phyloP scores from a whole-genome alignment of 1,140 invertebrate genomes.

The Drosophila rhopaloa region DNA sequence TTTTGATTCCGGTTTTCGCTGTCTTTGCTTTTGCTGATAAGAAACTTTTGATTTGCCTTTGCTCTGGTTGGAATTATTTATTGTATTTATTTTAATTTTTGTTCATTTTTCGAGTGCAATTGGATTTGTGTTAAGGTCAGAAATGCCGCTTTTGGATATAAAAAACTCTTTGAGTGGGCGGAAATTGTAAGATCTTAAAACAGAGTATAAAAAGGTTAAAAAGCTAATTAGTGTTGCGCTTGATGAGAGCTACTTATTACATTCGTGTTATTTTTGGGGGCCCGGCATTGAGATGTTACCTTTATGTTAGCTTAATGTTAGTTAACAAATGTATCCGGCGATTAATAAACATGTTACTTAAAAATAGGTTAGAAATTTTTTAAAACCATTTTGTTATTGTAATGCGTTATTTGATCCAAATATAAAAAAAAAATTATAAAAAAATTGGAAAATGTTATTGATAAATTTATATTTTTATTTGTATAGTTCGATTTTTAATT shows the following conservation, averaged over 20 bases:
- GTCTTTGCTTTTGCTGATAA: constrained; percentile 60
- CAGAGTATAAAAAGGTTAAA: neutral
- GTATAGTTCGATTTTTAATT: too few relatives aligned
- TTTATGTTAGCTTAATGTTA: neutral
- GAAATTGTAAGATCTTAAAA: constrained; percentile 50
- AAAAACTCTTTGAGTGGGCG: constrained; percentile 28
- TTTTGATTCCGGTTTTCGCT: constrained; percentile 75
- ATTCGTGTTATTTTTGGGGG: constrained; percentile 2
- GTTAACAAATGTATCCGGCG: neutral
- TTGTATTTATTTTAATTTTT: constrained; percentile 18
- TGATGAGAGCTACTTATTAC: constrained; percentile 13
- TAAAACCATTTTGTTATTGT: too few relatives aligned
- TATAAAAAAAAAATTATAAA: too few relatives aligned
- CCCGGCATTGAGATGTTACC: constrained; percentile 7
- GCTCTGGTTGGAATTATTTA: constrained; percentile 2
- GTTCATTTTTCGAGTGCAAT: constrained; percentile 25
- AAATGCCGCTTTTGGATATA: constrained; percentile 12
- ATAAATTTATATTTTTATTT: too few relatives aligned
- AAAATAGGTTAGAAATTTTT: neutral
- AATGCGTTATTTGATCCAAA: too few relatives aligned
- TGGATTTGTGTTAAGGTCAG: constrained; percentile 40
- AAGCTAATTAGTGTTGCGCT: constrained; percentile 21
- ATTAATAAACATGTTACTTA: neutral
- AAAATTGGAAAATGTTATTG: too few relatives aligned
- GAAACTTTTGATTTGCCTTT: constrained; percentile 32